Percentiles rank a stretch among this genome's conserved stretches.
These are phyloP conservation scores for Bhutanitis thaidina DNA, from an alignment of 2,888 invertebrate genomes.

Conservation along the genomic window DNA sequence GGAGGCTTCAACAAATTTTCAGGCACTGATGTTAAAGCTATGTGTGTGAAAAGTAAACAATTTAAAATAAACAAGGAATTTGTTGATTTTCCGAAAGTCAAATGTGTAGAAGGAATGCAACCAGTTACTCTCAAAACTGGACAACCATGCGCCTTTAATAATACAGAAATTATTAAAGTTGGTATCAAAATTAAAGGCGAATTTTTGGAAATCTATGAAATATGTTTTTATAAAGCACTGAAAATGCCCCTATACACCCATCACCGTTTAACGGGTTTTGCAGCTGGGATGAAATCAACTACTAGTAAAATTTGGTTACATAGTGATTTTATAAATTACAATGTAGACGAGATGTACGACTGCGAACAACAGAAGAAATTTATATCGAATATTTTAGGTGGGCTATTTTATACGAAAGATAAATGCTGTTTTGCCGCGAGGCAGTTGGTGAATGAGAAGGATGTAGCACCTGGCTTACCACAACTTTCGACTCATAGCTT, in stretches of 20 bases:
- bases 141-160: constrained; percentile 19
- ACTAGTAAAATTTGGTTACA: constrained; percentile 28
- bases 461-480: constrained; percentile 39
- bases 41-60: constrained; percentile 31
- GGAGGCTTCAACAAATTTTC: constrained; percentile 29
- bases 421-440: constrained; percentile 38
- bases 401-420: too few relatives aligned
- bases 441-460: constrained; percentile 42
- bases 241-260: constrained; percentile 33
- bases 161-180: constrained; percentile 22
- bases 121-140: constrained; percentile 27
- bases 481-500: constrained; percentile 38
- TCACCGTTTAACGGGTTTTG: background rate
- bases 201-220: constrained; percentile 34
- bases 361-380: constrained; percentile 10
- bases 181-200: constrained; percentile 27
- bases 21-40: constrained; percentile 23
- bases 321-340: constrained; percentile 24
- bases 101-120: constrained; percentile 33
- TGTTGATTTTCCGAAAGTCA: constrained; percentile 35
- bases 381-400: too few relatives aligned
- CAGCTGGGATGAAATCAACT: constrained; percentile 23
- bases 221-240: constrained; percentile 35
- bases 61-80: constrained; percentile 28
- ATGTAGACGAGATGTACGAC: constrained; percentile 31